These are phyloP conservation scores for Aphelinus certus DNA, from an alignment of 1,140 invertebrate genomes.

Conservation along the genomic window DNA sequence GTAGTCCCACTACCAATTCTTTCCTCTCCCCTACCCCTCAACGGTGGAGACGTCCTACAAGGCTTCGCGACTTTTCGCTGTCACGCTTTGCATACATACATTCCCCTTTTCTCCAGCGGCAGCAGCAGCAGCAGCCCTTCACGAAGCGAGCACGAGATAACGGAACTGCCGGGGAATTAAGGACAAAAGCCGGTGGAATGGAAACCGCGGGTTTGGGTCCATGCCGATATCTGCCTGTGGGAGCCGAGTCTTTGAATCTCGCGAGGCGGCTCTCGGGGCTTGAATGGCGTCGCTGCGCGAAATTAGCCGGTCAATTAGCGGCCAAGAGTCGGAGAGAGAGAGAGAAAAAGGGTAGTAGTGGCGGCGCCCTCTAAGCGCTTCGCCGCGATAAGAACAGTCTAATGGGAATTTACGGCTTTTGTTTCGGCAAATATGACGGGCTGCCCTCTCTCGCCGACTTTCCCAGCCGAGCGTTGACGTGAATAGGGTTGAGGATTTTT, in stretches of 20 bases:
- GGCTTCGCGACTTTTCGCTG: slow-evolving; percentile 8
- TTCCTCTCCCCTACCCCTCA: neutral
- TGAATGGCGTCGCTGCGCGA: neutral
- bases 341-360: neutral
- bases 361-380: too few species aligned
- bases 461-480: too few species aligned
- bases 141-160: slow-evolving; percentile 60
- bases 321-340: slow-evolving; percentile 22
- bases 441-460: too few species aligned
- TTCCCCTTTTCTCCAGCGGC: neutral
- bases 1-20: neutral
- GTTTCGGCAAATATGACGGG: slow-evolving; percentile 22
- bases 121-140: neutral
- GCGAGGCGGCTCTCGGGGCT: neutral
- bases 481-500: too few species aligned
- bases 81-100: slow-evolving; percentile 18
- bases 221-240: neutral
- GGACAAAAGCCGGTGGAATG: slow-evolving; percentile 56
- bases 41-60: neutral
- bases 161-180: slow-evolving; percentile 56
- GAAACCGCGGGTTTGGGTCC: slow-evolving; percentile 42
- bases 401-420: slow-evolving; percentile 30
- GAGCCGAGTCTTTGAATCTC: slow-evolving; percentile 26
- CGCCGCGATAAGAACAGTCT: slow-evolving; percentile 18
- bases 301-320: slow-evolving; percentile 36